Evolutionary conservation across 2,888 invertebrate genomes (phyloP), one percentile per base, ranked within the genome.

Genomic region (Cactoblastis cactorum): DNA sequence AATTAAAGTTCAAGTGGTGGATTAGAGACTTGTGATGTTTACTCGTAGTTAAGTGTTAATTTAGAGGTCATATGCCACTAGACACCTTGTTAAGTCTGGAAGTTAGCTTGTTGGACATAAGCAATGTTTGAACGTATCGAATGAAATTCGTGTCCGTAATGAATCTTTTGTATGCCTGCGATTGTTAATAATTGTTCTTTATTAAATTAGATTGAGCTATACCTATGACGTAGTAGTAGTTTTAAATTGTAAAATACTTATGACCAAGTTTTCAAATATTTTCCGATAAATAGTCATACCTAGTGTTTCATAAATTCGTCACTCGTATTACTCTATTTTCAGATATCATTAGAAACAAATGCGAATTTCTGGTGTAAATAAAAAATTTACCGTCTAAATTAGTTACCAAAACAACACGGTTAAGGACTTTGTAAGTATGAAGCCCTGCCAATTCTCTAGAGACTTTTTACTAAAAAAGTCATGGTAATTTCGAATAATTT

Each of bases 61-160:
- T 57, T 56, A 65, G 60, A 55, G 64, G 59, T 59, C 57, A 62
- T 62, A 65, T 72, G 77, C 70, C 73, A 83, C 72, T 76, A 82
- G 80, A 84, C 79, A 83, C 82, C 78, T 80, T 81, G 84, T 84
- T 84, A 78, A 81, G 80, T 78, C 82, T 81, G 78, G 77, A 71
- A 75, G 72, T 76, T 64, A 68, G 71, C 66, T 68, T 73, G 77
- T 76, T 71, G 43, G 15, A 69, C 47, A 70, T 72, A 62, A 63
- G 73, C 67, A 66, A 76, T 64, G 66, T 58, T 69, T 65, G 67
- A 68, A 63, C 67, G 63, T 66, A 69, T 63, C 67, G 63, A 62
- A 68, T 63, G 59, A 59, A 62, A 53, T 56, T 54, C 54, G 53
- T 59, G 53, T 56, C 53, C 54, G 53, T 59, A 61, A 65, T 58